Base-by-base conservation (phyloP, 2,888 invertebrate genomes). In the Tortricodes alternella region DNA sequence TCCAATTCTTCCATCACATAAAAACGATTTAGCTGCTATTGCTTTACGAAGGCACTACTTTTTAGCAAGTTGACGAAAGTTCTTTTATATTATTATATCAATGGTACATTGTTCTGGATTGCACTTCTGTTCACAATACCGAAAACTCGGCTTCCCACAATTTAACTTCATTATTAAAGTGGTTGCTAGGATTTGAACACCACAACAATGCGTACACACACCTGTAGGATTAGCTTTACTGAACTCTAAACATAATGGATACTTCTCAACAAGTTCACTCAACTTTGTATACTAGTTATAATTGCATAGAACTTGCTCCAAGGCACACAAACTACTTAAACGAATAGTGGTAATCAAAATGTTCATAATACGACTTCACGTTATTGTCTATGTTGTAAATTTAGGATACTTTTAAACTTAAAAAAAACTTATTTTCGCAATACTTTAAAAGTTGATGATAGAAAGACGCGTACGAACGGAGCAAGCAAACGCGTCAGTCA, bases 1-100 rank as follows among this genome's bases (percentile, higher is more conserved):
- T 88, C 89, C 62, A 85, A 70, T 78, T 89, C 88, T 85, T 89
- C 89, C 88, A 89, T 89, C 74, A 75, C 83, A 82, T 72, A 68
- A 29, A 56, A 27, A 43, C 8, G 9, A 27, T 56, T 35, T 34
- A 37, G 43, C 49, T 44, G 29, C 37, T 41, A n/a, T 51, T 35
- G 13, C 23, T 46, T 32, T 18, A 29, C 21, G 19, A 15, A 49
- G 37, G 16, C n/a, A 46, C 34, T 29, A 43, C 34, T 34, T 21
- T 32, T 46, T n/a, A 38, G 41, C 21, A 34, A 48, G 23, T 44
- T 27, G 27, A 27, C 13, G 27, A 38, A 18, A 29, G 46, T 32
- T 13, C 38, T n/a, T 18, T 16, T 24, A 38, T 52, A 52, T n/a
- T 38, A 43, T 23, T 37, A 8, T 21, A 29, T 37, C 21, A 50